Evolutionary conservation across 2,797 vertebrate species (phyloP), one percentile per base, ranked within the genome.

Genomic region (Enteromius trimaculatus): DNA sequence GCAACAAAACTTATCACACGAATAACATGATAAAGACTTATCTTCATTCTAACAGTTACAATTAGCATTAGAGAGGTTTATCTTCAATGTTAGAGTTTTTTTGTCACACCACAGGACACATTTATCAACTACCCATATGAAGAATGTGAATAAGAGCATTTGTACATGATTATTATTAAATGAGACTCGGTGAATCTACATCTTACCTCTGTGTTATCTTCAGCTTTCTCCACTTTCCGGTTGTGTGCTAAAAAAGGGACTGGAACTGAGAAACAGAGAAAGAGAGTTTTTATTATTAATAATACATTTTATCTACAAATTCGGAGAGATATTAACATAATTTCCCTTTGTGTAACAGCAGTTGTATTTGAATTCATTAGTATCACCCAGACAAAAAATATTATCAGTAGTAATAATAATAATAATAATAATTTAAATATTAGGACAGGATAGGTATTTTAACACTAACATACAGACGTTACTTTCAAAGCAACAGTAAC

Each of bases 201-300:
- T 31, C 95, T 91, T 90, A 99, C 97, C 97, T 98, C 96, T 76
- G 96, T 90, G 51, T 96, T 96, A 83, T 97, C 96, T 86, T 97
- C 96, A 64, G 95, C 91, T 90, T 91, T 95, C 86, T 97, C 97
- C 37, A 95, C 95, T 78, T 96, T 96, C 89, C 97, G 93, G 90
- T 93, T 95, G 88, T 97, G 96, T 85, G 97, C 93, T 89, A 97
- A 92, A 88, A 97, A 98, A 34, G 96, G 86, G 90, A 99, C 97
- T 98, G 93, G 0, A 85, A 85, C 2, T 83, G 78, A 88, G 34
- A 90, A 44, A 65, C n/a, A 8, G 86, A 1, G 66, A 26, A 84
- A 1, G 55, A 85, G 16, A 78, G 34, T 11, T 39, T 26, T 62
- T 75, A 21, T 58, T 23, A 37, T 39, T 55, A n/a, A n/a, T 14